These are phyloP conservation scores for Ciona savignyi DNA, from an alignment of 23 tunicate species.

Conservation along the genomic window DNA sequence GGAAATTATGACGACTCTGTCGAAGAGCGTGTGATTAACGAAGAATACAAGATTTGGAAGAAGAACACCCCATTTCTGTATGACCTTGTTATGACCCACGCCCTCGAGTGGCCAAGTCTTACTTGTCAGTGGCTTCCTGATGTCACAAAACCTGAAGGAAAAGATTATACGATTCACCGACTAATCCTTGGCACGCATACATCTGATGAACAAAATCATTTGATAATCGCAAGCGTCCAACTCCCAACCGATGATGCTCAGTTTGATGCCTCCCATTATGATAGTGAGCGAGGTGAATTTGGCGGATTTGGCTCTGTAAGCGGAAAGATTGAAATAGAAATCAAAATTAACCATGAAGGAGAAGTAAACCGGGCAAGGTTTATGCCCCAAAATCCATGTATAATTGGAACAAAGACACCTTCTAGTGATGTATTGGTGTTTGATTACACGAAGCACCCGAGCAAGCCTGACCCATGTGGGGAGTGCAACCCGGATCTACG, in stretches of 20 bases:
- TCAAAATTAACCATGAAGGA: constrained; percentile 90
- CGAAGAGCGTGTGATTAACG: constrained; percentile 75
- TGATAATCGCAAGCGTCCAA: constrained; percentile 78
- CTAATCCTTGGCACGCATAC: constrained; percentile 87
- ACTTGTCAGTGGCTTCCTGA: constrained; percentile 92
- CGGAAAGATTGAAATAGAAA: constrained; percentile 91
- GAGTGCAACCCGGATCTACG: constrained; percentile 77
- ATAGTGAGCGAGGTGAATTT: constrained; percentile 76
- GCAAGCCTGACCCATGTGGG: constrained; percentile 62
- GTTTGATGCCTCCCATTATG: constrained; percentile 71
- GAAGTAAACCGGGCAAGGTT: constrained; percentile 87
- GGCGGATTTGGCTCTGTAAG: constrained; percentile 87
- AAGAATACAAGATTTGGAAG: constrained; percentile 92
- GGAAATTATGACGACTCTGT: constrained; percentile 59
- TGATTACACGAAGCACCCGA: constrained; percentile 90
- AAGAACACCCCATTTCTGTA: constrained; percentile 85
- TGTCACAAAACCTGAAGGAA: constrained; percentile 42
- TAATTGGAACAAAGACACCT: constrained; percentile 86
- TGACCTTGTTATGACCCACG: constrained; percentile 85
- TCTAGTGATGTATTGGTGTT: constrained; percentile 85
- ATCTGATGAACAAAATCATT: constrained; percentile 82
- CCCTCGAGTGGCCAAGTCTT: constrained; percentile 88
- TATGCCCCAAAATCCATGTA: constrained; percentile 89
- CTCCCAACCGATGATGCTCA: constrained; percentile 69
- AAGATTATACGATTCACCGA: constrained; percentile 68